These are phyloP conservation scores for Drosophila nigritarsus DNA, from an alignment of 2,888 invertebrate genomes.

Conservation along the genomic window DNA sequence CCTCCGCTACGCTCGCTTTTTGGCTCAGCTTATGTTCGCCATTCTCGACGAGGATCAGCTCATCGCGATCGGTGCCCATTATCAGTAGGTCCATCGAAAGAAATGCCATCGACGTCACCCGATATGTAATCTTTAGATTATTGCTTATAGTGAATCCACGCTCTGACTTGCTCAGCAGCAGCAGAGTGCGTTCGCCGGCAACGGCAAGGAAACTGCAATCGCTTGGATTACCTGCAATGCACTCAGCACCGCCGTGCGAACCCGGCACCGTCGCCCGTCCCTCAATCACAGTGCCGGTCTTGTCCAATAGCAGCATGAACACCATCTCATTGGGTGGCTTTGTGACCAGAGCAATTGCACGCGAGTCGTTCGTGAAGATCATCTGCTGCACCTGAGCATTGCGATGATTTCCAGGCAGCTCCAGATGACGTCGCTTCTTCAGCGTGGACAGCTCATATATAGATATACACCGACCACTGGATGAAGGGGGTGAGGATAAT, in stretches of 20 bases:
- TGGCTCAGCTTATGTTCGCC: conserved; percentile 92
- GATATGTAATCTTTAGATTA: conserved; percentile 92
- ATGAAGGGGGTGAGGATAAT: background rate
- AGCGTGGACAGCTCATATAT: conserved; percentile 90
- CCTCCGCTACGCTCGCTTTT: conserved; percentile 85
- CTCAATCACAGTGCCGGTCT: conserved; percentile 87
- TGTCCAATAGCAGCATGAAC: conserved; percentile 92
- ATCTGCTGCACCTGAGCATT: conserved; percentile 65
- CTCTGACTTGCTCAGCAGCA: conserved; percentile 89
- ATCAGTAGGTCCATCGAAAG: conserved; percentile 91
- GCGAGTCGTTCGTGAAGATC: conserved; percentile 91
- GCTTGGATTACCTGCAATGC: conserved; percentile 87
- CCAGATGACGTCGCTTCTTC: conserved; percentile 89
- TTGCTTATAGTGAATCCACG: conserved; percentile 87
- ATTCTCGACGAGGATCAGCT: conserved; percentile 92
- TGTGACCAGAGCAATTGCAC: conserved; percentile 91
- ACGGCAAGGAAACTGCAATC: conserved; percentile 89
- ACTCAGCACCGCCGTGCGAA: conserved; percentile 76
- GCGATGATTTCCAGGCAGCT: conserved; percentile 87
- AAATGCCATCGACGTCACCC: conserved; percentile 92
- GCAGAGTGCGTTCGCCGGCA: conserved; percentile 87
- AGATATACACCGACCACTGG: conserved; percentile 72
- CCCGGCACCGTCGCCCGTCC: conserved; percentile 78
- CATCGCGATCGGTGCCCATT: conserved; percentile 90
- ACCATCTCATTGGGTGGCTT: conserved; percentile 89